Evolutionary conservation across 2,113 vertebrate species (phyloP).

Genomic region (Macquaria ambigua): DNA sequence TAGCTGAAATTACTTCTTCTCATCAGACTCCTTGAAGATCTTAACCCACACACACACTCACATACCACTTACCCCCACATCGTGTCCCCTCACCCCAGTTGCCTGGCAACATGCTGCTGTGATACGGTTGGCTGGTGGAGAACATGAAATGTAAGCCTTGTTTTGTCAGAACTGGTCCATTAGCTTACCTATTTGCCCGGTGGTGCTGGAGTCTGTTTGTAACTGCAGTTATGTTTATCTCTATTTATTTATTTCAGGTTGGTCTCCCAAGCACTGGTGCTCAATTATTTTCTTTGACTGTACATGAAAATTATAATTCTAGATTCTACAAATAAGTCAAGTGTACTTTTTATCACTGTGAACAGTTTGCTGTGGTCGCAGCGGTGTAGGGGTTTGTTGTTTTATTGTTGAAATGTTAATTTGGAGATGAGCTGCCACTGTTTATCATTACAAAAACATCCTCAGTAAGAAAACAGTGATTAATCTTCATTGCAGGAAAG

Average conservation of each 20-base stretch:
- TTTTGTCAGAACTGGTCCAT: conserved; percentile 45
- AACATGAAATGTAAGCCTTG: conserved; percentile 41
- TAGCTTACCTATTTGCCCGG: background rate
- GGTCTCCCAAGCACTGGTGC: background rate
- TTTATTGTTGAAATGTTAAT: background rate
- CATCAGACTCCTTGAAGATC: conserved; percentile 46
- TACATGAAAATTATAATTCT: background rate
- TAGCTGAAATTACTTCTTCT: conserved; percentile 48
- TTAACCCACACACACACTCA: conserved; percentile 3
- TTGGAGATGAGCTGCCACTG: background rate
- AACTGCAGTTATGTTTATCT: background rate
- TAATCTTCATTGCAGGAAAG: background rate
- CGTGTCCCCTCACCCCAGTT: conserved; percentile 57
- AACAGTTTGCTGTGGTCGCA: background rate
- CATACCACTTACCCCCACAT: background rate
- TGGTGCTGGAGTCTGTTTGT: background rate
- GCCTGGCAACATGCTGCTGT: conserved; percentile 76
- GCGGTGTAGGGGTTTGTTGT: background rate
- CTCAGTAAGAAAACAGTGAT: background rate
- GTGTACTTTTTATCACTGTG: background rate
- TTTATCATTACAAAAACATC: background rate
- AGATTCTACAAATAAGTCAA: background rate
- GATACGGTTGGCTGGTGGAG: conserved; percentile 44
- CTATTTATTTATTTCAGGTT: background rate
- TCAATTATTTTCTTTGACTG: background rate